These are phyloP conservation scores for Galerucella pusilla DNA, from an alignment of 2,888 invertebrate genomes.

Conservation along the genomic window DNA sequence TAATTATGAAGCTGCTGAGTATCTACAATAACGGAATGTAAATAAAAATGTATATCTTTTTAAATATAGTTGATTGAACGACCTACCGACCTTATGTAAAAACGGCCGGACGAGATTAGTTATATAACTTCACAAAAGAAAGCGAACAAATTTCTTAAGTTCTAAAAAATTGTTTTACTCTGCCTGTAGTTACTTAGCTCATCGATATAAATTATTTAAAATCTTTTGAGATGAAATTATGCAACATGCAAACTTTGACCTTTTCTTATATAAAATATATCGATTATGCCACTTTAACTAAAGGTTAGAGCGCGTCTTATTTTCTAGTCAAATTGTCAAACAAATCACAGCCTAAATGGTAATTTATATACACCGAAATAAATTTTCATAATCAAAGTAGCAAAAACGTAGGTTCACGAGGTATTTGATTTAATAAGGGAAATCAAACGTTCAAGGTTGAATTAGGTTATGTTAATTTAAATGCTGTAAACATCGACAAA, in stretches of 20 bases:
- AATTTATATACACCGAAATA: conserved; percentile 8
- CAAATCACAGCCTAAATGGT: conserved; percentile 23
- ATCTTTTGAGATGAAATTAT: conserved; percentile 17
- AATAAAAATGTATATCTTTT: too few relatives aligned
- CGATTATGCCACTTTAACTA: conserved; percentile 23
- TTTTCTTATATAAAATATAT: conserved; percentile 29
- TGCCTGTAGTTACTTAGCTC: conserved; percentile 15
- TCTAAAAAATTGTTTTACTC: conserved; percentile 1
- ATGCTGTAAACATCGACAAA: not conserved
- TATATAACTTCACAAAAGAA: conserved; percentile 21
- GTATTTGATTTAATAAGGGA: not conserved
- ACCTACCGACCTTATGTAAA: not conserved
- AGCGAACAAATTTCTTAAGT: conserved; percentile 20
- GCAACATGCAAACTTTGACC: conserved; percentile 24
- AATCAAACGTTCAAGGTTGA: not conserved
- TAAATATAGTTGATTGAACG: not conserved
- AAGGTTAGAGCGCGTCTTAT: conserved; percentile 23
- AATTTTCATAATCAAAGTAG: conserved; percentile 9
- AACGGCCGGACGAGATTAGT: not conserved
- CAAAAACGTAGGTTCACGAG: not conserved
- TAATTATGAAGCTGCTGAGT: too few relatives aligned
- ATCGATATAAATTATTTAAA: conserved; percentile 26
- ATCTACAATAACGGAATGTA: too few relatives aligned
- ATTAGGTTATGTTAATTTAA: not conserved
- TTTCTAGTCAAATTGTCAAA: conserved; percentile 18